Base-by-base conservation (phyloP, 2,113 vertebrate genomes). In the Petrocephalus microphthalmus region DNA sequence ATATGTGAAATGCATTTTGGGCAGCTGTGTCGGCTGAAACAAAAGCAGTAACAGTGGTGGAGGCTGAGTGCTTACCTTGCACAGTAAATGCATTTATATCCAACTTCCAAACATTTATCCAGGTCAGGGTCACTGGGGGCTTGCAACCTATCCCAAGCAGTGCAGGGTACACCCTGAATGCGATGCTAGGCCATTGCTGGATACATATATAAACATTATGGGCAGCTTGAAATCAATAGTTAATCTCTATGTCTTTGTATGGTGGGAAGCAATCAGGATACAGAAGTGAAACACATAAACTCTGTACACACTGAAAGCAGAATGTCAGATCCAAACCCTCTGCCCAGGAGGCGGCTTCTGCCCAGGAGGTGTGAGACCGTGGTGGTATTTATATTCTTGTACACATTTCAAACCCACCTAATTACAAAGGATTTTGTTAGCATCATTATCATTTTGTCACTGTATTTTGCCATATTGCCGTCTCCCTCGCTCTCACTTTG, bases 1-100 rank as follows among this genome's bases (percentile, higher is more conserved):
- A 10, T 74, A 37, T 33, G 67, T 74, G 67, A 37, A 78, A 78
- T 78, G 71, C 33, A 78, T 78, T 42, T 78, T 78, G 71, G 67
- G 71, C 42, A 78, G 15, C 71, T 78, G 29, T 74, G 67, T 74
- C 29, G 15, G 71, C 33, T 42, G 33, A 37, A 42, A 54, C 17
- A 19, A 54, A 42, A 29, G 19, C 33, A 78, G 29, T 78, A 37
- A 78, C 71, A 19, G 29, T 6, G 5, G 33, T 17, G 17, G 71
- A 37, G 17, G 15, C 33, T 19, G 67, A 0, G 29, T 5, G 15
- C 6, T 74, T 37, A 74, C n/a, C 67, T 74, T 78, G 13, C 71
- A 19, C 71, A 42, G 71, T 78, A 33, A 78, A 19, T 78, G 15
- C 33, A 78, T 78, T 78, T 78, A 42, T 37, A 2, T 7, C 71